Evolutionary conservation across 2,113 vertebrate species (phyloP).

Genomic region (Nettapus auritus): DNA sequence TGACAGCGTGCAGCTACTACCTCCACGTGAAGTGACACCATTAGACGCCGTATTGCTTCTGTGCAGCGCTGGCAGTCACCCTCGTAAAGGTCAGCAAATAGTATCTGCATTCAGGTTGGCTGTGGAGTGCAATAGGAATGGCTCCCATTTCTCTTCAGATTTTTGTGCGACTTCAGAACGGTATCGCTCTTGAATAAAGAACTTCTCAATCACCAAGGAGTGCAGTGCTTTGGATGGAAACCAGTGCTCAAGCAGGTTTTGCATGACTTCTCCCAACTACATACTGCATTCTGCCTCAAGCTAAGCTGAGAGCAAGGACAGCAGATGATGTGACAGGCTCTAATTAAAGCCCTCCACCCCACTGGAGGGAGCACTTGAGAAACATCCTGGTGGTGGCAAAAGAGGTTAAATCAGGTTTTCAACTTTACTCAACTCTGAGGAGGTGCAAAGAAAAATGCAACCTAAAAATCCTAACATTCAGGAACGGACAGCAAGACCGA

Average conservation of each 20-base stretch:
- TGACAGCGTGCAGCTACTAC: neutral
- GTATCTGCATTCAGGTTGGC: neutral
- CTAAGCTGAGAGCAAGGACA: neutral
- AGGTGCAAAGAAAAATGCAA: neutral
- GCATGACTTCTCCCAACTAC: fast-evolving
- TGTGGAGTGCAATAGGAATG: neutral
- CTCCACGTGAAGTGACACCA: neutral
- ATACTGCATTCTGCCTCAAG: neutral
- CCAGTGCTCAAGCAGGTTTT: neutral
- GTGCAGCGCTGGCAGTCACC: neutral
- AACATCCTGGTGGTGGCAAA: fast-evolving
- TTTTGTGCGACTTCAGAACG: fast-evolving
- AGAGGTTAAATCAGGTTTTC: neutral
- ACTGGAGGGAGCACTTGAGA: neutral
- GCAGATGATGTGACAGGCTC: neutral
- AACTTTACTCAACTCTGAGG: neutral
- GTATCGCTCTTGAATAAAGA: neutral
- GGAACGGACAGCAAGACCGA: fast-evolving
- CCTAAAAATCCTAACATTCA: neutral
- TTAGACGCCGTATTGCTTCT: fast-evolving
- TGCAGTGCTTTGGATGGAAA: neutral
- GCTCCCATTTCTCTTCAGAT: neutral
- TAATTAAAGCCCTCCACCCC: neutral
- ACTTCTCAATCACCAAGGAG: neutral
- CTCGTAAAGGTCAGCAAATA: neutral